phyloP scores from a whole-genome alignment of 2,797 vertebrate genomes.

The Neostethus bicornis region DNA sequence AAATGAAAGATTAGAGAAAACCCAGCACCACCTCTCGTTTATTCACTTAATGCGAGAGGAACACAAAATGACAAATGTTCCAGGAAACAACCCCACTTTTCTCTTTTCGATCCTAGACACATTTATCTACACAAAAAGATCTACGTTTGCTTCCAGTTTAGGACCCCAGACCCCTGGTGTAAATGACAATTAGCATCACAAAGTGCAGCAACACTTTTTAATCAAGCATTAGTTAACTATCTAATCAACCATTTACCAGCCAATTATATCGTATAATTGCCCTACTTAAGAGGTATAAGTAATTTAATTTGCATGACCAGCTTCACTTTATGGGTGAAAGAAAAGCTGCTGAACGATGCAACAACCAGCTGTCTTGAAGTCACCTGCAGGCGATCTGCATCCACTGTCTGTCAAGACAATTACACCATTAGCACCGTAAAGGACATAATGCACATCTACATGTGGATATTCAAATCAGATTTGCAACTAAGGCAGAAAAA shows the following conservation, averaged over 20 bases:
- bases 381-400: conserved; percentile 30
- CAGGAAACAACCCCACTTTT: conserved; percentile 28
- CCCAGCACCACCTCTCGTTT: conserved; percentile 36
- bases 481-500: not conserved
- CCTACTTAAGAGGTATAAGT: conserved; percentile 65
- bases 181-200: conserved; percentile 26
- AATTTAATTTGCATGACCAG: conserved; percentile 63
- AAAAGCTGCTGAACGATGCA: conserved; percentile 26
- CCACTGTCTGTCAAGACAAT: conserved; percentile 33
- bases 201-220: conserved; percentile 43
- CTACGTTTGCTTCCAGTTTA: not conserved
- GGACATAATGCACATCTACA: conserved; percentile 12
- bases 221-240: conserved; percentile 64
- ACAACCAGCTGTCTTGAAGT: conserved; percentile 18
- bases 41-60: conserved; percentile 43
- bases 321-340: conserved; percentile 37
- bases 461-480: not conserved
- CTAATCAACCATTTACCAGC: conserved; percentile 66
- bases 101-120: conserved; percentile 21
- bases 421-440: conserved; percentile 16
- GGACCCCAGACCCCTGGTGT: conserved; percentile 20
- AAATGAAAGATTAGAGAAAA: conserved; percentile 69
- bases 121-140: conserved; percentile 24
- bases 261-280: conserved; percentile 78
- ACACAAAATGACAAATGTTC: conserved; percentile 39